These are phyloP conservation scores for Globodera rostochiensis DNA, from an alignment of 1,140 invertebrate species.

Conservation along the genomic window DNA sequence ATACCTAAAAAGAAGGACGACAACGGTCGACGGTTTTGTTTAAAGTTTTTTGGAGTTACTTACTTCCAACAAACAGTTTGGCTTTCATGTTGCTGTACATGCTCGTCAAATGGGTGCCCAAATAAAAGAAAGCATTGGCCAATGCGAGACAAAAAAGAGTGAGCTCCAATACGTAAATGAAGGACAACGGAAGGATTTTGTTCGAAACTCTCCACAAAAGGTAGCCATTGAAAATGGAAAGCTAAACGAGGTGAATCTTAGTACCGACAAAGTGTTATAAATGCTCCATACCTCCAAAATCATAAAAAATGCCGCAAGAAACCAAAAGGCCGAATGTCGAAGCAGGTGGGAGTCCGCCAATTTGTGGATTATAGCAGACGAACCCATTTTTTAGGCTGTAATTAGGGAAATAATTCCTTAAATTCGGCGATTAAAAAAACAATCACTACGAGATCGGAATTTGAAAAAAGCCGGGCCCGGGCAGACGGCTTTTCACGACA, in stretches of 20 bases:
- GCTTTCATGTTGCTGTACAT: constrained; percentile 11
- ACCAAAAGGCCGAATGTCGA: constrained; percentile 3
- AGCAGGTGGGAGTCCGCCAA: neutral
- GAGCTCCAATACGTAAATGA: constrained; percentile 6
- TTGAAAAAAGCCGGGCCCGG: no score
- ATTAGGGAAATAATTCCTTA: no score
- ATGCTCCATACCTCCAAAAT: constrained; percentile 9
- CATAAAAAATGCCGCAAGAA: constrained; percentile 3
- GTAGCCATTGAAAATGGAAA: constrained; percentile 16
- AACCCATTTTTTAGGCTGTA: neutral
- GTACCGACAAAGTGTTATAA: neutral
- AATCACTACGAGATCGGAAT: no score
- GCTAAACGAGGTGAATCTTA: neutral
- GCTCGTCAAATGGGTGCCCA: constrained; percentile 1
- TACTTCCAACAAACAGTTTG: constrained; percentile 21
- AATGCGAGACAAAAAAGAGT: neutral
- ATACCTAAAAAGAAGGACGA: neutral
- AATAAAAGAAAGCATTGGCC: constrained; percentile 18
- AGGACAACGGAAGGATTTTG: constrained; percentile 1
- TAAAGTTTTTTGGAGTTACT: neutral
- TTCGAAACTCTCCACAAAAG: constrained; percentile 3
- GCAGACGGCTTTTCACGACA: no score
- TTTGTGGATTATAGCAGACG: neutral
- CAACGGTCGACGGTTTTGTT: neutral
- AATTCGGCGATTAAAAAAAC: no score